A percentile compares a stretch with the other conserved stretches of the same genome.
These are phyloP conservation scores for Druceiella hillmani DNA, from an alignment of 2,888 invertebrate species.

Conservation along the genomic window DNA sequence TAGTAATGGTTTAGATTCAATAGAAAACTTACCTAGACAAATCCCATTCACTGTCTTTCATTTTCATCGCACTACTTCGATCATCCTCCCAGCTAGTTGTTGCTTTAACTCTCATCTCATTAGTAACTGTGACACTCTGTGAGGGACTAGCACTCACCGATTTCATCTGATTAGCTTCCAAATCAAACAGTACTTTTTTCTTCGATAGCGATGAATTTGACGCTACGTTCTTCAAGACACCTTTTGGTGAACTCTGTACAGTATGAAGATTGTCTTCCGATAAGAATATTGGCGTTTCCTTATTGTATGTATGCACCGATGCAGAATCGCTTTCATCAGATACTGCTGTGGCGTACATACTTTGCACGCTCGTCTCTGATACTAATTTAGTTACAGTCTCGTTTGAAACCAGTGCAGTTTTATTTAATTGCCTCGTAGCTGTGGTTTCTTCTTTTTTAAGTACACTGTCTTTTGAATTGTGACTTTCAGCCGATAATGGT, in stretches of 20 bases:
- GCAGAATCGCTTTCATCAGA: no score
- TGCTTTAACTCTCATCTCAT: conserved; percentile 25
- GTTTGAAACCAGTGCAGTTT: no score
- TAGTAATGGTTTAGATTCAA: conserved; percentile 1
- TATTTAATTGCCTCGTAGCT: no score
- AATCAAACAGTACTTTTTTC: conserved; percentile 60
- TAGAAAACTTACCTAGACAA: conserved; percentile 41
- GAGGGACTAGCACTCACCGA: conserved; percentile 50
- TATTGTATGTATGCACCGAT: no score
- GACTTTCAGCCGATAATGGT: conserved; percentile 27
- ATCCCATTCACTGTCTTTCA: conserved; percentile 49
- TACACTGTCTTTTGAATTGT: no score
- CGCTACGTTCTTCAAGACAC: conserved; percentile 54
- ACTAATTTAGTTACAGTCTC: no score
- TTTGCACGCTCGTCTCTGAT: no score
- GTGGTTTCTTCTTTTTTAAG: conserved; percentile 4
- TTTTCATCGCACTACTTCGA: conserved; percentile 31
- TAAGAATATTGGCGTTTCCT: no score
- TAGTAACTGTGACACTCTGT: conserved; percentile 43
- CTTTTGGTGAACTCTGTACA: conserved; percentile 36
- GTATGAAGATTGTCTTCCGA: conserved; percentile 31
- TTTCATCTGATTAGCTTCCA: conserved; percentile 52
- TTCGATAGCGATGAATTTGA: conserved; percentile 52
- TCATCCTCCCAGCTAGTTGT: conserved; percentile 18
- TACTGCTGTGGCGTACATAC: no score